A percentile compares a stretch with the other conserved stretches of the same genome.
These are phyloP conservation scores for Cosmopolites sordidus DNA, from an alignment of 2,888 invertebrate species.

Conservation along the genomic window DNA sequence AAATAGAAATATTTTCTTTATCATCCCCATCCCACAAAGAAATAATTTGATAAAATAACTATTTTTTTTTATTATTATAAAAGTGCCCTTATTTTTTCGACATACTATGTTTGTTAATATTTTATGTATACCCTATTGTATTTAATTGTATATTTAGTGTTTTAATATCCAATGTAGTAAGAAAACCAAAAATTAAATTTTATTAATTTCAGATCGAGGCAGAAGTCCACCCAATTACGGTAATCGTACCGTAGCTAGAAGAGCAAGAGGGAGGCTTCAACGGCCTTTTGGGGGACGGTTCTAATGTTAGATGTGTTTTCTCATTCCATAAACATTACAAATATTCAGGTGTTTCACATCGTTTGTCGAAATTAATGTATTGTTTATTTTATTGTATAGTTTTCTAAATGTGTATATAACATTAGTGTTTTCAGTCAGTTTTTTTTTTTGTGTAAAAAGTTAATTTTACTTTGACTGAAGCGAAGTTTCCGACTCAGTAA, in stretches of 20 bases:
- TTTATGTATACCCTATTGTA: too few species aligned
- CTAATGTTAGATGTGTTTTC: constrained; percentile 20
- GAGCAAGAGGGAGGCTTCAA: constrained; percentile 39
- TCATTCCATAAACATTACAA: constrained; percentile 23
- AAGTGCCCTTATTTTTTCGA: too few species aligned
- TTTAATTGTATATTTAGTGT: too few species aligned
- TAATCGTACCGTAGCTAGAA: constrained; percentile 36
- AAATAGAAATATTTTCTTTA: too few species aligned
- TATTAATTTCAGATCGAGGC: constrained; percentile 32
- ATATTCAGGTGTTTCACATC: not conserved
- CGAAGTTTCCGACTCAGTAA: not conserved
- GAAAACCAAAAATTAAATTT: too few species aligned
- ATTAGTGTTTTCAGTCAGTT: not conserved
- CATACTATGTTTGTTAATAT: too few species aligned
- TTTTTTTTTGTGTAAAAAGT: not conserved
- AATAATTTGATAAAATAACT: too few species aligned
- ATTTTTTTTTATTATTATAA: too few species aligned
- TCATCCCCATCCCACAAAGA: too few species aligned
- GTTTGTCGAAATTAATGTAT: constrained; percentile 7
- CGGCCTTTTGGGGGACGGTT: constrained; percentile 38
- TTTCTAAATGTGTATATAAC: not conserved
- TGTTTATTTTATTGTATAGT: constrained; percentile 2
- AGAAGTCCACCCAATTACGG: constrained; percentile 25
- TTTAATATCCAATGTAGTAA: too few species aligned
- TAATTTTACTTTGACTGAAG: not conserved